Conservation (phyloP, 2,888 invertebrate species). For the Halictus ligatus region DNA sequence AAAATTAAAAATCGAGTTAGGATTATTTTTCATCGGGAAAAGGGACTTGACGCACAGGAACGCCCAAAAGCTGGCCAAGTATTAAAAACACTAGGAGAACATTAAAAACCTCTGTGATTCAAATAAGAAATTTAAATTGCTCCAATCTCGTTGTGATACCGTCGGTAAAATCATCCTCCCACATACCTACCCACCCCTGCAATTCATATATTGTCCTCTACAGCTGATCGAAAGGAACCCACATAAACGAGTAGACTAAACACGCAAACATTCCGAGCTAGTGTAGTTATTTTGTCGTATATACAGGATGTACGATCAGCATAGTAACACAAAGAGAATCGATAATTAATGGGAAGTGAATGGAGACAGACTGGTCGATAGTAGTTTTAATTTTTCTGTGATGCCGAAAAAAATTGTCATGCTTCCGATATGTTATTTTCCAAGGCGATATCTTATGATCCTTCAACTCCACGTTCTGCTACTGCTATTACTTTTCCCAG, state of each 20-base stretch:
- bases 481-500: constrained; percentile 61
- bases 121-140: not conserved
- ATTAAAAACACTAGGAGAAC: too few relatives aligned
- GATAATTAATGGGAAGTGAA: constrained; percentile 48
- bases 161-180: constrained; percentile 40
- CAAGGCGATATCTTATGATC: constrained; percentile 36
- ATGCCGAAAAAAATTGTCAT: constrained; percentile 58
- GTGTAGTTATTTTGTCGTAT: constrained; percentile 32
- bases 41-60: too few relatives aligned
- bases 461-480: constrained; percentile 49
- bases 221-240: constrained; percentile 55
- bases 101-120: not conserved
- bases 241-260: constrained; percentile 38
- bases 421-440: constrained; percentile 60
- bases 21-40: too few relatives aligned
- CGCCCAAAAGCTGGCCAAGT: too few relatives aligned
- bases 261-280: constrained; percentile 31
- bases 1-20: too few relatives aligned
- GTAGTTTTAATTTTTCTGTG: constrained; percentile 43
- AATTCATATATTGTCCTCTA: constrained; percentile 32
- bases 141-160: not conserved
- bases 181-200: constrained; percentile 27
- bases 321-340: constrained; percentile 26
- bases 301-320: constrained; percentile 46
- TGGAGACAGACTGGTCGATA: constrained; percentile 27